Conservation (phyloP, 1,140 invertebrate genomes). For the Argopecten irradians region DNA sequence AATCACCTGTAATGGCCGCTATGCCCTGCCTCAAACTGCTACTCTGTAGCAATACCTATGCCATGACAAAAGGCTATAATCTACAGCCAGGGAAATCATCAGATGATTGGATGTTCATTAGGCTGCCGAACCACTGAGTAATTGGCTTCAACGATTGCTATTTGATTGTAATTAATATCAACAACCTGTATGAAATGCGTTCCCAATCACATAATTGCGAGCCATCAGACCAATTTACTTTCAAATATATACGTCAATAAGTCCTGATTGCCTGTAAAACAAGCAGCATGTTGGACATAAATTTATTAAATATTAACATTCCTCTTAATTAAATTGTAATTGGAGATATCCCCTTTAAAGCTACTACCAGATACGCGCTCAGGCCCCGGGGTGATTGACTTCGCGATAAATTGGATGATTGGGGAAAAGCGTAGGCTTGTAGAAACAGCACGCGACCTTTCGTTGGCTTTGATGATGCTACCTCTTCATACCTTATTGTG, state of each 20-base stretch:
- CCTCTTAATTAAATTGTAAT: conserved; percentile 57
- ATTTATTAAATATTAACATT: conserved; percentile 56
- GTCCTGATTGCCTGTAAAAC: conserved; percentile 43
- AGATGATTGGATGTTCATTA: conserved; percentile 54
- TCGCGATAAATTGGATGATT: conserved; percentile 18
- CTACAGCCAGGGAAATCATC: conserved; percentile 1
- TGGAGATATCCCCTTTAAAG: conserved; percentile 50
- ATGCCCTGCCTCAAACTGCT: not conserved
- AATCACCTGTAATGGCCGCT: not conserved
- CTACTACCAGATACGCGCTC: not conserved
- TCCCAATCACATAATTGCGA: conserved; percentile 52
- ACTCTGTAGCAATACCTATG: not conserved
- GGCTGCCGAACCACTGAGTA: conserved; percentile 43
- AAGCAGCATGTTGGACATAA: conserved; percentile 43
- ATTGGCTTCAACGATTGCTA: conserved; percentile 49
- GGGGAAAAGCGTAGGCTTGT: not conserved
- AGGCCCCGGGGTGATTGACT: conserved; percentile 19
- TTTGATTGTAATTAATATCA: conserved; percentile 57
- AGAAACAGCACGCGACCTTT: not conserved
- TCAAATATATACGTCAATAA: conserved; percentile 42
- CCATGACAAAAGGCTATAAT: conserved; percentile 16
- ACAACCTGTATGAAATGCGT: conserved; percentile 45
- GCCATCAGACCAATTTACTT: conserved; percentile 44
- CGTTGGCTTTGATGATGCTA: not conserved
- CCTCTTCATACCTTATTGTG: not conserved